Evolutionary conservation across 2,797 vertebrate genomes (phyloP), one percentile per base, ranked within the genome.

Genomic region (Merluccius polli): DNA sequence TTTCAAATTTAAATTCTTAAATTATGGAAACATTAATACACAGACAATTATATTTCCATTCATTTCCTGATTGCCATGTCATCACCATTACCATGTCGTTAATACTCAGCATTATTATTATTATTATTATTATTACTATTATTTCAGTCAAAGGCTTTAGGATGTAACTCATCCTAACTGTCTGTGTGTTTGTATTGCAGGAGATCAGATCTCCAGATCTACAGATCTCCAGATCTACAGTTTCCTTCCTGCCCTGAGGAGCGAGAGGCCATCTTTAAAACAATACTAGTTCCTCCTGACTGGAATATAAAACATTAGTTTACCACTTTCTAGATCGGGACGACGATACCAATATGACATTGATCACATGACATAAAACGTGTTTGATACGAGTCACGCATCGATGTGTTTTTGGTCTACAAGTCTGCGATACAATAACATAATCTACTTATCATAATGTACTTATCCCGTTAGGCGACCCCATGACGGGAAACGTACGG

Each of bases 141-240:
- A 27, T 65, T 65, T 65, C 59, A 59, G 52, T 59, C 52, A 65
- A 65, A 65, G 59, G 24, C 24, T 65, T 65, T 65, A 65, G 59
- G 59, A 65, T 27, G 59, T 8, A 11, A 65, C 24, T 27, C 2
- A 59, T 27, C 59, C 59, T n/a, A 65, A 65, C 59, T 12, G 59
- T 65, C 59, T 27, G n/a, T n/a, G n/a, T n/a, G n/a, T n/a, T n/a
- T n/a, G n/a, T n/a, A n/a, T n/a, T n/a, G n/a, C n/a, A n/a, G n/a
- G n/a, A n/a, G n/a, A n/a, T n/a, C n/a, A n/a, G 15, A 48, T 5
- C 44, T 15, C 44, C 15, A 21, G 5, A 24, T 59, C 52, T 11
- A 59, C 52, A 59, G 15, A 48, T 5, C 44, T 15, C 44, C 15
- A 21, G 5, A 24, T 59, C 52, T 11, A 59, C 52, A 59, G 44